Conservation (phyloP, 2,888 invertebrate genomes). For the Brachypterus glaber region DNA sequence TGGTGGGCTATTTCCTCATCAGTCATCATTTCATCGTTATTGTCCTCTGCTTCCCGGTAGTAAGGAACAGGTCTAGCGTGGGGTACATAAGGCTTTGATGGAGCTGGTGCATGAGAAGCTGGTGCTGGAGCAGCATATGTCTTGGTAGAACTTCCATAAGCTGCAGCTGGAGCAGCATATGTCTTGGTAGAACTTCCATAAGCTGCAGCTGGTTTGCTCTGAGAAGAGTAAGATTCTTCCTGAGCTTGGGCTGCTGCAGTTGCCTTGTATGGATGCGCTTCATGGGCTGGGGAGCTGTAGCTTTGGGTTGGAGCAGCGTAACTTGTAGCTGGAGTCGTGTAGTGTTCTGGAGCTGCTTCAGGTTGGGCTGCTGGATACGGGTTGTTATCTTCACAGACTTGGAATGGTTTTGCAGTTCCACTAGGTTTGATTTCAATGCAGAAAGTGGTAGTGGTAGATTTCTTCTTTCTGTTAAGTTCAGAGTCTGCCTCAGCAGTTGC, state of each 20-base stretch:
- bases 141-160: conserved; percentile 9
- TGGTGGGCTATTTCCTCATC: conserved; percentile 1
- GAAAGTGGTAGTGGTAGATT: conserved; percentile 40
- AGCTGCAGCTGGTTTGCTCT: conserved; percentile 12
- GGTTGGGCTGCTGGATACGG: conserved; percentile 14
- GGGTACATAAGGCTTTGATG: conserved; percentile 11
- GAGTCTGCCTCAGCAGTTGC: conserved; percentile 16
- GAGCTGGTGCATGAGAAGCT: conserved; percentile 12
- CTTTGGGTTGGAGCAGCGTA: conserved; percentile 13
- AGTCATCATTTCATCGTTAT: conserved; percentile 6
- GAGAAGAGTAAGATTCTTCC: conserved; percentile 3
- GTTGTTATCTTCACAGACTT: conserved; percentile 34
- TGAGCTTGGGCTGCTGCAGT: conserved; percentile 18
- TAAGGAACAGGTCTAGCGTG: conserved; percentile 13
- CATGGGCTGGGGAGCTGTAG: conserved; percentile 14
- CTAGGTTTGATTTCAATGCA: conserved; percentile 42
- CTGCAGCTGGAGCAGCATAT: conserved; percentile 14
- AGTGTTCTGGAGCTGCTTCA: conserved; percentile 14
- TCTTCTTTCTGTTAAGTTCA: conserved; percentile 36
- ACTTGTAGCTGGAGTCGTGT: conserved; percentile 16
- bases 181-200: conserved; percentile 15
- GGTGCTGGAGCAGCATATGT: conserved; percentile 5
- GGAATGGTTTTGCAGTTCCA: conserved; percentile 36
- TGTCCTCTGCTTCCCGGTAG: conserved; percentile 18
- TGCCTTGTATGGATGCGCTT: conserved; percentile 13